Conservation (phyloP, 2,888 invertebrate genomes). For the Cordilura impudica region DNA sequence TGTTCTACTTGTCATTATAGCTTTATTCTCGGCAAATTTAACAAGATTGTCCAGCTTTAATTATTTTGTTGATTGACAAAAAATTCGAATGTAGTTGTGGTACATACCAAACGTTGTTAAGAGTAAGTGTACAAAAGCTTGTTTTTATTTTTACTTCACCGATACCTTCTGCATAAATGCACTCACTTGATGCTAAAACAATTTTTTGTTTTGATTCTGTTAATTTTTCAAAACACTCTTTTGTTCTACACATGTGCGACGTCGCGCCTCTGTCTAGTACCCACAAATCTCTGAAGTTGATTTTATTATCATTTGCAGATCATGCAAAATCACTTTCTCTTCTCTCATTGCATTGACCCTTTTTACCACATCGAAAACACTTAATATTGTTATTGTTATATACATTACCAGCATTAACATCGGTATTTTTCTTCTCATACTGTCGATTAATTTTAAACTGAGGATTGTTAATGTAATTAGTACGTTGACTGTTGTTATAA, state of each 20-base stretch:
- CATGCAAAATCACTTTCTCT: conserved; percentile 7
- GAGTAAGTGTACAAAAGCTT: background rate
- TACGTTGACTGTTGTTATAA: too few relatives aligned
- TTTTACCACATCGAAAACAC: conserved; percentile 24
- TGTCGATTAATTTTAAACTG: too few relatives aligned
- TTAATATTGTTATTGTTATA: too few relatives aligned
- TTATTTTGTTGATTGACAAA: too few relatives aligned
- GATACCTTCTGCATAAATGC: conserved; percentile 36
- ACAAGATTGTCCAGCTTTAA: too few relatives aligned
- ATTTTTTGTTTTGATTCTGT: conserved; percentile 27
- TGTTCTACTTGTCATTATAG: too few relatives aligned
- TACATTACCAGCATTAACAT: too few relatives aligned
- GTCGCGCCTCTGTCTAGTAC: conserved; percentile 43
- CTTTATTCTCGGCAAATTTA: too few relatives aligned
- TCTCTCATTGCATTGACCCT: conserved; percentile 19
- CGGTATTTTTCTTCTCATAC: too few relatives aligned
- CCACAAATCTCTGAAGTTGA: conserved; percentile 12
- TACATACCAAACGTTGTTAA: too few relatives aligned
- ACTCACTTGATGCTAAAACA: conserved; percentile 39
- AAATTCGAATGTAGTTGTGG: too few relatives aligned
- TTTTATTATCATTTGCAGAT: background rate
- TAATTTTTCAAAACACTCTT: conserved; percentile 16
- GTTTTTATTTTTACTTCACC: conserved; percentile 41
- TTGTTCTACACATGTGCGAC: conserved; percentile 38
- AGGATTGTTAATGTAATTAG: too few relatives aligned